A percentile compares a stretch with the other conserved stretches of the same genome.
These are phyloP conservation scores for Campoplex nolae DNA, from an alignment of 2,888 invertebrate genomes.

Conservation along the genomic window DNA sequence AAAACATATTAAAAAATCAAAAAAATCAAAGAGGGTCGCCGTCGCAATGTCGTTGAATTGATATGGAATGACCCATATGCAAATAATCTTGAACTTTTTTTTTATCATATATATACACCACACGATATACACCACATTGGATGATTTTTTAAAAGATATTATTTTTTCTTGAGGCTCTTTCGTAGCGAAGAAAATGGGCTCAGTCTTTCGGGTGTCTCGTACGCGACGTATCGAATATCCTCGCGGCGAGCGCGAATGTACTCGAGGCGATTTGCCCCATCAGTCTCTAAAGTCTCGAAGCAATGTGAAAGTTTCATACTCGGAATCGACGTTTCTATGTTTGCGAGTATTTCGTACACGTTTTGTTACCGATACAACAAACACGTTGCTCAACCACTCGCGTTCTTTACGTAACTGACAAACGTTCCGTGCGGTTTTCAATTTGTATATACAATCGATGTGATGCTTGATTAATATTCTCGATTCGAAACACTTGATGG, in stretches of 20 bases:
- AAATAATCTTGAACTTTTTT: not conserved
- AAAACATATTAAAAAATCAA: no score
- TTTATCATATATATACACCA: not conserved
- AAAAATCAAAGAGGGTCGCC: no score
- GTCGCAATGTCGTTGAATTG: no score
- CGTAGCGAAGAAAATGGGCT: not conserved
- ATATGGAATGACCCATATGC: no score
- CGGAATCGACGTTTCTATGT: slow-evolving; percentile 6
- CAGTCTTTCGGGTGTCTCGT: not conserved
- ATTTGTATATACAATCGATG: not conserved
- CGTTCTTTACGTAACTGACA: not conserved
- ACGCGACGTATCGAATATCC: not conserved
- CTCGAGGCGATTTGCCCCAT: slow-evolving; percentile 28
- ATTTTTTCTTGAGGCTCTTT: not conserved
- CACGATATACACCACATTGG: not conserved
- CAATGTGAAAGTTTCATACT: slow-evolving; percentile 35
- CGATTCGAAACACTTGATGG: no score
- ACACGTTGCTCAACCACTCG: not conserved
- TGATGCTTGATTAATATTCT: no score
- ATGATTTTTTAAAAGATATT: not conserved
- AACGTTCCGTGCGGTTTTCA: not conserved
- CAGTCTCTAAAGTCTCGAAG: not conserved
- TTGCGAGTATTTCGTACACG: not conserved
- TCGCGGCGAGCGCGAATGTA: not conserved
- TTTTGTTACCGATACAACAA: not conserved